Base-by-base conservation (phyloP, 2,888 invertebrate species). In the Tenthredo mesomela region DNA sequence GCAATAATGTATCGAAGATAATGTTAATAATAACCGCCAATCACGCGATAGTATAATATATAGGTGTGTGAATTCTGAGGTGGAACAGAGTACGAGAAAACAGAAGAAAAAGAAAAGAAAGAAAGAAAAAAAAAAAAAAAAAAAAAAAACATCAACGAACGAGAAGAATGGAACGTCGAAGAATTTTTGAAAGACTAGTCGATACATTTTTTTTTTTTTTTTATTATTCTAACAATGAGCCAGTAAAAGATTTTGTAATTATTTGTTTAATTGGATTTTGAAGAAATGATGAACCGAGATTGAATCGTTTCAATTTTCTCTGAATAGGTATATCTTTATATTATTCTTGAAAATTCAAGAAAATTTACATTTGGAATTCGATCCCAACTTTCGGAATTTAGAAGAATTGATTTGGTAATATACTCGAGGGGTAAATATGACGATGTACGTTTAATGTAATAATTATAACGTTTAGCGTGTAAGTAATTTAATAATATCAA, bases 381-480 rank as follows among this genome's bases (percentile, higher is more conserved):
- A 47, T 12, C 47, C 37, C 15, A 37, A 70, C 18, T 4, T n/a
- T 70, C 70, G 18, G 4, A 43, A 43, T 43, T 10, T 2, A 7
- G 2, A 71, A 43, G 3, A 73, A 73, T 21, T 73, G 12, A 43
- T 43, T 73, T 1, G n/a, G 10, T 54, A 29, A 54, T 54, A 29
- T 50, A 25, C 2, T 77, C 18, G 4, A 29, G 29, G 77, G 50
- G 50, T 29, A 21, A 29, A n/a, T 15, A n/a, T 15, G 50, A 18
- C 50, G 50, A 12, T 29, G 75, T 73, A 77, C 29, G 50, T 77
- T 50, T 77, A 0, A 50, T 77, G 47, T 77, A 50, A 77, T 50
- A 77, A n/a, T 77, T 18, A 33, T 54, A 77, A 77, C 50, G 77
- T 77, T 73, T 29, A 73, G 73, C 73, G 73, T 73, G 73, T 73